Evolutionary conservation across 2,888 invertebrate genomes (phyloP), one percentile per base, ranked within the genome.

Genomic region (Cantharis rustica): DNA sequence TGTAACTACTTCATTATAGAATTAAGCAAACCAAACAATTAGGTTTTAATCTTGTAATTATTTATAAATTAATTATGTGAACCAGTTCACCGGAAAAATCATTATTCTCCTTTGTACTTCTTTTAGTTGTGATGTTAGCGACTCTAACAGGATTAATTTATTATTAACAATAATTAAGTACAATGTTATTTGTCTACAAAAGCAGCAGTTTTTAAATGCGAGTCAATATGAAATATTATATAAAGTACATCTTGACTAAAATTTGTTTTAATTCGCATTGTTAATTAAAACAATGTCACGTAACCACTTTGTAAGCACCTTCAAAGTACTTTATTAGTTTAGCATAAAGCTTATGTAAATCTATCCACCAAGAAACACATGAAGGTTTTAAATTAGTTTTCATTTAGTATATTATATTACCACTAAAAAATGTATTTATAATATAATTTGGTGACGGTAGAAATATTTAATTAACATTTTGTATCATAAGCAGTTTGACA

Each of bases 231-330:
- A 4, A 47, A 47, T 47, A 31, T 31, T 31, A 47, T 47, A n/a
- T n/a, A 47, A 47, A 47, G n/a, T 47, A n/a, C n/a, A 47, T n/a
- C n/a, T 47, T 5, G 5, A 47, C 47, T 47, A 47, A 47, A 47
- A n/a, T 47, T 47, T 47, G n/a, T 47, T 47, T 47, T 47, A n/a
- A 63, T 63, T 63, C 16, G 16, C 16, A 63, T 63, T 63, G 23
- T 66, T 20, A 66, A 66, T 66, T 66, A 20, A 66, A 17, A 66
- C 64, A 66, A 66, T 66, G 64, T 66, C 64, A 66, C 64, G 64
- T 66, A 66, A 66, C 17, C 23, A 23, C 64, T 66, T 23, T 66
- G 64, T n/a, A 66, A 23, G 47, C 64, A 66, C 64, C 64, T 66
- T 10, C 16, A 66, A 66, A 66, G 64, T 17, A 23, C 64, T 20